These are phyloP conservation scores for Electrophaes corylata DNA, from an alignment of 2,888 invertebrate species.

Conservation along the genomic window DNA sequence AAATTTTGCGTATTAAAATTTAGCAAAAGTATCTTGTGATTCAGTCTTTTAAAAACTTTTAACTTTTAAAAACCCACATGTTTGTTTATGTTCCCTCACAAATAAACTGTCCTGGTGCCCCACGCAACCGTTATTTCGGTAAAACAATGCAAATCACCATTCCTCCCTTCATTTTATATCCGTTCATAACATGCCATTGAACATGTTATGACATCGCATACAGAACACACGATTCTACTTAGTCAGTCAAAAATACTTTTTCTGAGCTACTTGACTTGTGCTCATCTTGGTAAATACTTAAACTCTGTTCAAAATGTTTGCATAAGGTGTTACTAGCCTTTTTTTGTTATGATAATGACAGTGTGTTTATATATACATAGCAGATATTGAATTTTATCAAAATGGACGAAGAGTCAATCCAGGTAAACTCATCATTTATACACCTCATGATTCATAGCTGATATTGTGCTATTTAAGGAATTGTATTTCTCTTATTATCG, in stretches of 20 bases:
- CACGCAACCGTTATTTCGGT: conserved; percentile 60
- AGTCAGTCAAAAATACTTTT: conserved; percentile 67
- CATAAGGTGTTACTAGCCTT: neutral
- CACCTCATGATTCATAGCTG: neutral
- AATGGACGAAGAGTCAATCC: conserved; percentile 49
- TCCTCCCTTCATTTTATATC: conserved; percentile 57
- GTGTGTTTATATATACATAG: conserved; percentile 2
- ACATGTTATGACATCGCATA: conserved; percentile 56
- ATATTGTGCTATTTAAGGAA: too few relatives aligned
- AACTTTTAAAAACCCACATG: neutral
- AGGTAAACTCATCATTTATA: conserved; percentile 33
- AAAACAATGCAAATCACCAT: conserved; percentile 55
- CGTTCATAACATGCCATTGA: conserved; percentile 56
- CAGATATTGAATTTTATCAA: neutral
- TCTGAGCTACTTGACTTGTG: conserved; percentile 55
- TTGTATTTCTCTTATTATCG: too few relatives aligned
- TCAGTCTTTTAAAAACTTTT: too few relatives aligned
- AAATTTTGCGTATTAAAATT: neutral
- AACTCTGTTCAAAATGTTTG: neutral
- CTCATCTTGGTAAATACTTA: conserved; percentile 37
- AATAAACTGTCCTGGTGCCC: conserved; percentile 33
- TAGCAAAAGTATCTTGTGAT: neutral
- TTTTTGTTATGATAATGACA: neutral
- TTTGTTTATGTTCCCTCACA: neutral
- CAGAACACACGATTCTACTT: conserved; percentile 49